Evolutionary conservation across 2,797 vertebrate species (phyloP).

Genomic region (Steatocranus sp.): DNA sequence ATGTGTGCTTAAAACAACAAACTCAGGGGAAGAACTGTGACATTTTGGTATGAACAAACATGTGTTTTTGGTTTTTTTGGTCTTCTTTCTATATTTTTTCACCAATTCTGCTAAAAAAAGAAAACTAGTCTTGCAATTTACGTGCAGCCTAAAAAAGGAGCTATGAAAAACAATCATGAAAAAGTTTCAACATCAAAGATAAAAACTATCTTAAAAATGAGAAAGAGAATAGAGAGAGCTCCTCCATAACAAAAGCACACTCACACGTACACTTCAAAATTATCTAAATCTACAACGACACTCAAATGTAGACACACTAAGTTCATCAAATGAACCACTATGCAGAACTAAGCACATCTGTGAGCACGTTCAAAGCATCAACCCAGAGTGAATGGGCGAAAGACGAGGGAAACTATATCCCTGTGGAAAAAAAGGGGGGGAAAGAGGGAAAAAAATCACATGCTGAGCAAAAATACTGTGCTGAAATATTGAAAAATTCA

Average conservation of each 20-base stretch:
- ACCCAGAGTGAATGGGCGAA: conserved; percentile 28
- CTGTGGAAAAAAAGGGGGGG: not conserved
- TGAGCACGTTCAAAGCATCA: conserved; percentile 59
- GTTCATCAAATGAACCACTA: conserved; percentile 62
- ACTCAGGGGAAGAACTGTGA: not conserved
- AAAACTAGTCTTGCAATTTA: not conserved
- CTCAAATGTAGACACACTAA: conserved; percentile 50
- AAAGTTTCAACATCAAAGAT: not conserved
- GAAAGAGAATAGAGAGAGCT: not conserved
- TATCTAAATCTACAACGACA: not conserved
- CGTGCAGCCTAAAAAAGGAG: not conserved
- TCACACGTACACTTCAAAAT: conserved; percentile 22
- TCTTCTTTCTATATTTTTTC: not conserved
- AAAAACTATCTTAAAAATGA: not conserved
- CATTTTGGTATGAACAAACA: not conserved
- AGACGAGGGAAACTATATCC: conserved; percentile 49
- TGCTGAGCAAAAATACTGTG: not conserved
- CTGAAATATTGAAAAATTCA: conserved; percentile 21
- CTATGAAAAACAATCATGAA: not conserved
- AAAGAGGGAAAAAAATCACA: not conserved
- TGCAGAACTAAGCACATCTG: conserved; percentile 62
- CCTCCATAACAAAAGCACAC: conserved; percentile 27
- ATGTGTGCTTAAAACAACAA: not conserved
- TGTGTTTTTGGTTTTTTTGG: not conserved
- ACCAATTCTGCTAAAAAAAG: not conserved